Percentiles rank a stretch among this genome's conserved stretches.
Conservation (phyloP, 2,797 vertebrate species). For the Acipenser ruthenus region DNA sequence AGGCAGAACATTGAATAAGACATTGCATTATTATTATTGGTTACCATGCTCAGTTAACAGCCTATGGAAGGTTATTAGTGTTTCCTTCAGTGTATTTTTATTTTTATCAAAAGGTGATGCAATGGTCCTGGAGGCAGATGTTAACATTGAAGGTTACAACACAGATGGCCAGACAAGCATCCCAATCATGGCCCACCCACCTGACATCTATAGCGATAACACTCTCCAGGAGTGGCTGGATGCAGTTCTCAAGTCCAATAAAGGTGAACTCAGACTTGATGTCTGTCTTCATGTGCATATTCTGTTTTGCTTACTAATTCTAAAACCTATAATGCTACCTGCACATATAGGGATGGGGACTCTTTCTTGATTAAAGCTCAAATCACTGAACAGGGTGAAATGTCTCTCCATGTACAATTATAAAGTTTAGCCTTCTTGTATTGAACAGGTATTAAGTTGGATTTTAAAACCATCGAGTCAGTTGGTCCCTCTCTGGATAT, state of each 20-base stretch:
- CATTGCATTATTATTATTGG: too few species aligned
- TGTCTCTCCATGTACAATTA: neutral
- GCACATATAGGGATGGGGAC: too few species aligned
- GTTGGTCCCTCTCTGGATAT: slow-evolving; percentile 56
- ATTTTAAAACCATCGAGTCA: slow-evolving; percentile 62
- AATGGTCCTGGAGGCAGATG: slow-evolving; percentile 73
- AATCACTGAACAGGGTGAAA: too few species aligned
- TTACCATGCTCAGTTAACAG: too few species aligned
- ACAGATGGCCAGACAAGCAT: slow-evolving; percentile 53
- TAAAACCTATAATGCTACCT: neutral
- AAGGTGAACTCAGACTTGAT: slow-evolving; percentile 44
- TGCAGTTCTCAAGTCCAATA: slow-evolving; percentile 55
- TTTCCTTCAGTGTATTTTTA: neutral
- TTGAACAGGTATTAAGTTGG: slow-evolving; percentile 65
- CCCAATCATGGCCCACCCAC: slow-evolving; percentile 80
- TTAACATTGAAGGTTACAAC: slow-evolving; percentile 59
- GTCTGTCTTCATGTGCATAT: too few species aligned
- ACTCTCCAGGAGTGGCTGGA: slow-evolving; percentile 72
- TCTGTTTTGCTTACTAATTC: neutral
- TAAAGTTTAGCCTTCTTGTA: neutral
- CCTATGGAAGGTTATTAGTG: neutral
- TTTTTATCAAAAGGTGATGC: slow-evolving; percentile 39
- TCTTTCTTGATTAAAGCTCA: too few species aligned
- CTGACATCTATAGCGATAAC: slow-evolving; percentile 67
- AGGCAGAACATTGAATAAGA: too few species aligned